phyloP scores from a whole-genome alignment of 2,888 invertebrate species.

The Pimpla rufipes region DNA sequence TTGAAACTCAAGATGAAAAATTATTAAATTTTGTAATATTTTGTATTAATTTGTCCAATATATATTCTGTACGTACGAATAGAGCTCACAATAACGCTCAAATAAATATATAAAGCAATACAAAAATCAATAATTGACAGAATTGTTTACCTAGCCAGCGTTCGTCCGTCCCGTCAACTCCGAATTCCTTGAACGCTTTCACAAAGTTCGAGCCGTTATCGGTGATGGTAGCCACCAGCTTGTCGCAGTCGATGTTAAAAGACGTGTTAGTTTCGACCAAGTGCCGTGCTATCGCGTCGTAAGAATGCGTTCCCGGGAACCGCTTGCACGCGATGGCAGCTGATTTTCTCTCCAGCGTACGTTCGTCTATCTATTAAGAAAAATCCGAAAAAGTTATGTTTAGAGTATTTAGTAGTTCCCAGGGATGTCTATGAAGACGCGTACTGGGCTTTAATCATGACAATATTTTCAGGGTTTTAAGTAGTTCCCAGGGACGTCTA shows the following conservation, averaged over 20 bases:
- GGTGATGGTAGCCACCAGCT: slow-evolving; percentile 52
- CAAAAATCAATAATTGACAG: too few relatives aligned
- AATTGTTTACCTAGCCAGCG: too few relatives aligned
- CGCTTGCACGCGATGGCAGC: slow-evolving; percentile 55
- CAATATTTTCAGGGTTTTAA: not conserved
- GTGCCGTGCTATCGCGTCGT: slow-evolving; percentile 34
- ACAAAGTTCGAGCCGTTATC: slow-evolving; percentile 60
- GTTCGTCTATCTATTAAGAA: slow-evolving; percentile 33
- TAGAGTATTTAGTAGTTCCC: too few relatives aligned
- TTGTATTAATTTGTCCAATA: not conserved
- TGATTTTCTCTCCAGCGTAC: slow-evolving; percentile 48
- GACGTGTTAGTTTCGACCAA: slow-evolving; percentile 28
- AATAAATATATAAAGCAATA: too few relatives aligned
- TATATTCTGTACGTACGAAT: not conserved
- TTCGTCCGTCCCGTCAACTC: slow-evolving; percentile 19
- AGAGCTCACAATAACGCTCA: too few relatives aligned
- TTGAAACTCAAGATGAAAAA: not conserved
- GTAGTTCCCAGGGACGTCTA: too few relatives aligned
- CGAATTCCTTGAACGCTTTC: slow-evolving; percentile 51
- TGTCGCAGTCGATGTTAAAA: slow-evolving; percentile 6
- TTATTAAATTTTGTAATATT: not conserved
- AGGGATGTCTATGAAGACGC: not conserved
- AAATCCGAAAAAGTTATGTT: not conserved
- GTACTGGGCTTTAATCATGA: not conserved
- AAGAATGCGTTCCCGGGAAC: slow-evolving; percentile 45